Conservation (phyloP, 2,113 vertebrate genomes). For the Thymallus thymallus region DNA sequence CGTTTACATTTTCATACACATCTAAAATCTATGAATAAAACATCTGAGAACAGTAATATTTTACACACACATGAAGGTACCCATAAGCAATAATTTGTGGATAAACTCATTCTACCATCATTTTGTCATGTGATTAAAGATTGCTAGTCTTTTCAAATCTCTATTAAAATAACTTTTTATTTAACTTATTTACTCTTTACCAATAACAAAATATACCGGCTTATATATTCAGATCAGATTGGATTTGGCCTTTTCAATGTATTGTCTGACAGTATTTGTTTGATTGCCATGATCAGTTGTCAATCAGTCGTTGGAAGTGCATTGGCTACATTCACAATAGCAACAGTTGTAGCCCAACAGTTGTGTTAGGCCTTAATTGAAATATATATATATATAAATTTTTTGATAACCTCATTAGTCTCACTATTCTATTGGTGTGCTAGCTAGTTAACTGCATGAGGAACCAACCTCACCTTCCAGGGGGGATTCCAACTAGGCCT, state of each 20-base stretch:
- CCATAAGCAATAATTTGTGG: no score
- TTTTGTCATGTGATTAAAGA: no score
- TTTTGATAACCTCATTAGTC: background rate
- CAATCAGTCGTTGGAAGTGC: background rate
- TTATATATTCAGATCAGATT: background rate
- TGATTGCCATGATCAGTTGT: background rate
- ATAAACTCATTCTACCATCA: no score
- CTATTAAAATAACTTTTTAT: no score
- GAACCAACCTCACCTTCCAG: constrained; percentile 35
- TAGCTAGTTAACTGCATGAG: constrained; percentile 17
- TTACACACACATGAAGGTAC: no score
- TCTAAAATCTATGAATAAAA: no score
- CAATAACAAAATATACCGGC: no score
- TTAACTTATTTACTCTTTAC: no score
- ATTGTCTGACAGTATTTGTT: no score
- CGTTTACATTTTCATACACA: no score
- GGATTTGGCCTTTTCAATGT: background rate
- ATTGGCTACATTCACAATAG: background rate
- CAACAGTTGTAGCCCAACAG: background rate
- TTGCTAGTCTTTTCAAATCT: no score
- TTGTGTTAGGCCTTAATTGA: background rate
- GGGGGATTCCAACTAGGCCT: background rate
- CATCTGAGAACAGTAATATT: no score
- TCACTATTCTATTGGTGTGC: background rate
- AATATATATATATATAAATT: background rate